These are phyloP conservation scores for Sander vitreus DNA, from an alignment of 2,113 vertebrate genomes.

Conservation along the genomic window DNA sequence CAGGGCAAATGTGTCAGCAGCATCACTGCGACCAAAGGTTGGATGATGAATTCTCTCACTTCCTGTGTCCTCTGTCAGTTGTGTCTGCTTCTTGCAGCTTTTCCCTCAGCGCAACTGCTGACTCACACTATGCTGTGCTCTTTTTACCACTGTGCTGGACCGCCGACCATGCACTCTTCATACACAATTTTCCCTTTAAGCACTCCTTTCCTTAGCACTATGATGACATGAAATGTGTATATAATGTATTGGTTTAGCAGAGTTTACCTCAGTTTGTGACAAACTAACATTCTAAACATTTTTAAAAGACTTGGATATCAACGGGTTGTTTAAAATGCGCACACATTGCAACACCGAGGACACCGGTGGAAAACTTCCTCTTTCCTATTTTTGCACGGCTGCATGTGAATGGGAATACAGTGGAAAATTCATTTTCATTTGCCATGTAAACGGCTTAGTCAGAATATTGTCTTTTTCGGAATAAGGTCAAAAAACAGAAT, in stretches of 20 bases:
- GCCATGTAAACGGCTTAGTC: too few relatives aligned
- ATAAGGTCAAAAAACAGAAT: too few relatives aligned
- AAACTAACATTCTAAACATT: too few relatives aligned
- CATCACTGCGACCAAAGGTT: constrained; percentile 25
- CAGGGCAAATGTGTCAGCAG: constrained; percentile 6
- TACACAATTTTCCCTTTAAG: not conserved
- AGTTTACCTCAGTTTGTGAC: too few relatives aligned
- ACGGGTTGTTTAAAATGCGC: too few relatives aligned
- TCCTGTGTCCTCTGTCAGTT: constrained; percentile 35
- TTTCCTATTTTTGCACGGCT: too few relatives aligned
- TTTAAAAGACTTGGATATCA: too few relatives aligned
- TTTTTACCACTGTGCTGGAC: constrained; percentile 6
- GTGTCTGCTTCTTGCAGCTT: constrained; percentile 27
- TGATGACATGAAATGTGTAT: not conserved
- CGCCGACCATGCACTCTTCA: not conserved
- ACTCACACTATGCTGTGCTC: constrained; percentile 44
- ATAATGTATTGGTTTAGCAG: not conserved
- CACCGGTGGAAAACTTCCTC: too few relatives aligned
- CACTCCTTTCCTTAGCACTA: not conserved
- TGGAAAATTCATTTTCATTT: too few relatives aligned
- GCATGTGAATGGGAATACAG: too few relatives aligned
- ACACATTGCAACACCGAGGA: too few relatives aligned
- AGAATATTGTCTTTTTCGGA: too few relatives aligned
- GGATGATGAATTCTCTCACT: constrained; percentile 50
- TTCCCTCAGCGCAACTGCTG: constrained; percentile 40